Conservation (phyloP, 2,888 invertebrate species). For the Hoplodrina ambigua region DNA sequence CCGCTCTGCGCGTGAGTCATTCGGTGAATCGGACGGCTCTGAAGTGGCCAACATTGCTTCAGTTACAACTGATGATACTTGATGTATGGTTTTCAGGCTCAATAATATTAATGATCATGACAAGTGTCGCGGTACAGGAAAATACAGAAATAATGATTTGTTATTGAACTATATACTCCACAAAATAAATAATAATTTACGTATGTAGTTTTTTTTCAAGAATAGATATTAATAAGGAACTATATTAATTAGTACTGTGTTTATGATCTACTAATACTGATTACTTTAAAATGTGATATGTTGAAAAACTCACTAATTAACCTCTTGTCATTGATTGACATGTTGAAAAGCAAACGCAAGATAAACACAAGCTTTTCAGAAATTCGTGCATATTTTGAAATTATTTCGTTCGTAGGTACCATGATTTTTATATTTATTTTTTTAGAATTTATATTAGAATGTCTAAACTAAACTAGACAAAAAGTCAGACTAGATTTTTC, state of each 20-base stretch:
- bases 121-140: conserved; percentile 22
- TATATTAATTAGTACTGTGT: background rate
- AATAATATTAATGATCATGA: conserved; percentile 46
- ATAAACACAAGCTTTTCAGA: background rate
- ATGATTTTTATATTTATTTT: background rate
- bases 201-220: background rate
- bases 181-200: background rate
- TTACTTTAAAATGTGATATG: conserved; percentile 12
- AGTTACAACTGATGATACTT: conserved; percentile 63
- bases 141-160: conserved; percentile 6
- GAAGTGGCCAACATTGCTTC: conserved; percentile 61
- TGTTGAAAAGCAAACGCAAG: conserved; percentile 15
- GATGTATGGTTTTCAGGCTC: conserved; percentile 67
- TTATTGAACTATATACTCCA: background rate
- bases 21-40: conserved; percentile 64
- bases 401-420: background rate
- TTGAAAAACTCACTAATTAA: conserved; percentile 28
- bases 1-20: conserved; percentile 81
- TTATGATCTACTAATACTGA: background rate
- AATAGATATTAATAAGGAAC: background rate
- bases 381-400: conserved; percentile 1
- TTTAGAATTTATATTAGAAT: background rate
- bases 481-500: background rate
- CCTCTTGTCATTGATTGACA: conserved; percentile 36
- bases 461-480: background rate